Evolutionary conservation across 2,888 invertebrate genomes (phyloP), one percentile per base, ranked within the genome.

Genomic region (Trachelus iudaicus): DNA sequence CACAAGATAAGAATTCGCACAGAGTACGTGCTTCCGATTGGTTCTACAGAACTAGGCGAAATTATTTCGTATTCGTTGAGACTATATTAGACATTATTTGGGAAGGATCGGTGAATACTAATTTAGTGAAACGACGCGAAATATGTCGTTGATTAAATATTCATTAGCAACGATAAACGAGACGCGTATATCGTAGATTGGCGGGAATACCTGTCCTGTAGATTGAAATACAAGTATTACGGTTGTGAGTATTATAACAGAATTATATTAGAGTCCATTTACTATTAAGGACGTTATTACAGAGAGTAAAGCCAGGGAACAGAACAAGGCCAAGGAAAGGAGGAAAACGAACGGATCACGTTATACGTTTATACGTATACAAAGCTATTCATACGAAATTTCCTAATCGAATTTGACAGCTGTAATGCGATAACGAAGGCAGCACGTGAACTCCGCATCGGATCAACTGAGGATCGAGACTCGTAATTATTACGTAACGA

Each of bases 171-270:
- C 71, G 71, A 71, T 31, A 71, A 71, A 13, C 56, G 56, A 2
- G 71, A 71, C 31, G 71, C 31, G 71, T 71, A 31, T 71, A 15
- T 71, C 71, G 71, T 71, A 71, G 71, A 71, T 31, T 33, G 71
- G 71, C 33, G 15, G 71, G 71, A 13, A 12, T 30, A 84, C 82
- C 83, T 82, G 83, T 83, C 82, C 81, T 84, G 87, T 84, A 84
- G 86, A 88, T 87, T 87, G 84, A 88, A 86, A 87, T 87, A 85
- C 87, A 87, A 88, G 87, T 89, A 88, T 89, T 87, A 87, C 85
- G 90, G 89, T 90, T 89, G 89, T 89, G 90, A 90, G 85, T 89
- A 85, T 85, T 82, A 82, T 81, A 82, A 77, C 79, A 78, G 77
- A 82, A 78, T 76, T 73, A 83, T 75, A 79, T 77, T 33, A 78